Conservation (phyloP, 2,888 invertebrate species). For the Agrenia bidenticulata region DNA sequence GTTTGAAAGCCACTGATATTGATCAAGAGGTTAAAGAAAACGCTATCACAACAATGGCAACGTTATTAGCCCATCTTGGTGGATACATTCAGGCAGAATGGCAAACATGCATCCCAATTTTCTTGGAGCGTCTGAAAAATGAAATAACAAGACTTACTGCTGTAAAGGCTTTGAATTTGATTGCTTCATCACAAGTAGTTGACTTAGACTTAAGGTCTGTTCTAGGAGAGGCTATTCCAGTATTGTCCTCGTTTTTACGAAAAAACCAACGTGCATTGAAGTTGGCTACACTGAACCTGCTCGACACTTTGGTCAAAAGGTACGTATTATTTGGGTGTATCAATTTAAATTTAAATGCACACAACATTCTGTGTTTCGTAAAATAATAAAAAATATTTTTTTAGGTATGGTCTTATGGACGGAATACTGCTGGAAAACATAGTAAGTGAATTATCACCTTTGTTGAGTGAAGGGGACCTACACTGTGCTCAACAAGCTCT, state of each 20-base stretch:
- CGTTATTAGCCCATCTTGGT: constrained; percentile 88
- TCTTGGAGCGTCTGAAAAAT: constrained; percentile 90
- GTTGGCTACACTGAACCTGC: constrained; percentile 80
- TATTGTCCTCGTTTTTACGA: constrained; percentile 87
- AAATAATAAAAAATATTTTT: no score
- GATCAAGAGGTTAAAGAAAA: constrained; percentile 99
- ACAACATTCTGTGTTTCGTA: background rate
- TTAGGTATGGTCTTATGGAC: constrained; percentile 48
- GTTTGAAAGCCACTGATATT: constrained; percentile 87
- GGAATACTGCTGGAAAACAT: constrained; percentile 44
- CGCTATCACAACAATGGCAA: constrained; percentile 95
- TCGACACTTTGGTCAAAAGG: constrained; percentile 76
- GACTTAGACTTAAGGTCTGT: constrained; percentile 52
- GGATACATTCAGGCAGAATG: constrained; percentile 64
- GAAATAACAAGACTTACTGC: constrained; percentile 96
- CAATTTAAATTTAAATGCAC: background rate
- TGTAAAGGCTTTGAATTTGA: constrained; percentile 91
- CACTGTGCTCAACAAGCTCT: constrained; percentile 93
- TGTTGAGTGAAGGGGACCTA: constrained; percentile 90
- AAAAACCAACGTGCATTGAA: constrained; percentile 96
- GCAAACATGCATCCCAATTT: constrained; percentile 84
- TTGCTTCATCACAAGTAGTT: constrained; percentile 80
- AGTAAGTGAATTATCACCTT: constrained; percentile 70
- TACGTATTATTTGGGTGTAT: constrained; percentile 16
- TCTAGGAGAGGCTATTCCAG: constrained; percentile 82